Evolutionary conservation across 2,888 invertebrate species (phyloP).

Genomic region (Candidula unifasciata): DNA sequence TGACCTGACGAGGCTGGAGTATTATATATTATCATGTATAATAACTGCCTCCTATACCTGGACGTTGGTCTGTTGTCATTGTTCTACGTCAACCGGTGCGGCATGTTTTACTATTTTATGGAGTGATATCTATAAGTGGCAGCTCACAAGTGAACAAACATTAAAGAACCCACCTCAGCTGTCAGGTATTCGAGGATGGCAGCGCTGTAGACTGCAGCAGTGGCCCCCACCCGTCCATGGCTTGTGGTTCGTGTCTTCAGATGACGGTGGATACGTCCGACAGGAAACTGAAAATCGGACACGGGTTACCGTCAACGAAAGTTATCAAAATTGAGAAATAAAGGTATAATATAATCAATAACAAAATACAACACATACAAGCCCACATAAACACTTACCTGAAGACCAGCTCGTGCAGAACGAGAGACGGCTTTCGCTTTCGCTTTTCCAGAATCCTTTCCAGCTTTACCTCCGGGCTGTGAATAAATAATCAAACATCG

Average conservation of each 20-base stretch:
- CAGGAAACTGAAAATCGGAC: conserved; percentile 88
- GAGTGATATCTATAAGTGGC: too few species aligned
- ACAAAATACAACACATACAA: not conserved
- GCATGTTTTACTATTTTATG: too few species aligned
- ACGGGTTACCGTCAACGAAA: not conserved
- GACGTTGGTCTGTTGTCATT: too few species aligned
- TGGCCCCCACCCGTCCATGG: conserved; percentile 99
- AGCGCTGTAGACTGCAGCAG: conserved; percentile 99
- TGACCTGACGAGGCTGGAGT: too few species aligned
- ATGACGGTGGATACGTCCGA: conserved; percentile 99
- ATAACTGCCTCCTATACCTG: too few species aligned
- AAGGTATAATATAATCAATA: not conserved
- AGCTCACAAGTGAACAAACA: too few species aligned
- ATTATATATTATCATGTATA: too few species aligned
- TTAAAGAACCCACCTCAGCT: conserved; percentile 93
- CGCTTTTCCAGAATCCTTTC: conserved; percentile 99
- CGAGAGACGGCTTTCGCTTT: conserved; percentile 95
- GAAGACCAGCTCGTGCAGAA: conserved; percentile 98
- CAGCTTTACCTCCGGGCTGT: conserved; percentile 99
- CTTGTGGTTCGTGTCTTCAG: conserved; percentile 99
- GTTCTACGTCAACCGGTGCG: too few species aligned
- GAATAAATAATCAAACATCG: too few species aligned
- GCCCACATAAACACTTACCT: conserved; percentile 82
- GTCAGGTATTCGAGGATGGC: conserved; percentile 99
- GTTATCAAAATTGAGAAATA: not conserved